A percentile compares a stretch with the other conserved stretches of the same genome.
Conservation (phyloP, 2,888 invertebrate species). For the Acleris cristana region DNA sequence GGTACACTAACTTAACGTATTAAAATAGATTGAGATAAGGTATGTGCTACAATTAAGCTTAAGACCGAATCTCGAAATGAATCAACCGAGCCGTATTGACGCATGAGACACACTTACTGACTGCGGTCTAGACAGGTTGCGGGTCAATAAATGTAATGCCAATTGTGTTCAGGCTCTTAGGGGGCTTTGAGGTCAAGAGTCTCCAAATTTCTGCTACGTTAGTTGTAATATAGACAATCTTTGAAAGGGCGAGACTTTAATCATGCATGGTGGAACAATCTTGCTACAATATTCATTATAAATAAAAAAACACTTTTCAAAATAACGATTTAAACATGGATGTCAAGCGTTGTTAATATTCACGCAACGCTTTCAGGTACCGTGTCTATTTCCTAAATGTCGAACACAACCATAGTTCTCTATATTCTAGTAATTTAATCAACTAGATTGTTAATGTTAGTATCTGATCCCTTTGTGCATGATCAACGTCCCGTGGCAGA, state of each 20-base stretch:
- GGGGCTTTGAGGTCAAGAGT: conserved; percentile 31
- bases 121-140: conserved; percentile 8
- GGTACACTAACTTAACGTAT: too few species aligned
- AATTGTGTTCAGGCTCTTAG: conserved; percentile 9
- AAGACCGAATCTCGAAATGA: too few species aligned
- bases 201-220: conserved; percentile 11
- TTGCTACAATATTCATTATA: too few species aligned
- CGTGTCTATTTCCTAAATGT: too few species aligned
- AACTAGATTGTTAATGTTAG: not conserved
- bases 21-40: too few species aligned
- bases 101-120: conserved; percentile 4
- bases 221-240: not conserved
- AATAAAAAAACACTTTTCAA: too few species aligned
- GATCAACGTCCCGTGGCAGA: conserved; percentile 9
- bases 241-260: not conserved
- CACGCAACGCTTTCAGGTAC: too few species aligned
- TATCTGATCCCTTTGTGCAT: conserved; percentile 27
- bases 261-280: not conserved
- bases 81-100: not conserved
- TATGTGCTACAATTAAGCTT: too few species aligned
- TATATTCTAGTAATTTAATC: not conserved
- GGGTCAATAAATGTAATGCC: conserved; percentile 3
- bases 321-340: too few species aligned
- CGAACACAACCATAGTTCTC: not conserved
- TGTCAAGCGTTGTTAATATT: too few species aligned